Percentiles rank a stretch among this genome's conserved stretches.
These are phyloP conservation scores for Bembecia ichneumoniformis DNA, from an alignment of 2,888 invertebrate genomes.

Conservation along the genomic window DNA sequence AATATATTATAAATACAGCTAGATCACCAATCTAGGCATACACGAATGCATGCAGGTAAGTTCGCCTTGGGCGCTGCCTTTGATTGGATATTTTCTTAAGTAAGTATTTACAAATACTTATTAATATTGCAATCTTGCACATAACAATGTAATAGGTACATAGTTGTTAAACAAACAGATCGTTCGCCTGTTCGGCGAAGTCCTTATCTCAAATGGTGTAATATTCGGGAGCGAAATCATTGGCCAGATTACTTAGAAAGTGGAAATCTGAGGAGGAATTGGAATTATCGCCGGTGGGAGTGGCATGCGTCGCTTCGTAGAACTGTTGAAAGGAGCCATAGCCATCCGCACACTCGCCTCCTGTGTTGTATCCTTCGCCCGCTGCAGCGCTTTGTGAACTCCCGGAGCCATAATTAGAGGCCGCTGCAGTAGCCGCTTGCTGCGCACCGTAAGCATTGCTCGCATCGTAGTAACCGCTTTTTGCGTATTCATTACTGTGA, in stretches of 20 bases:
- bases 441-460: conserved; percentile 48
- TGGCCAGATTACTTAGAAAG: conserved; percentile 91
- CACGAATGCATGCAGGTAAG: conserved; percentile 7
- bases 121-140: background rate
- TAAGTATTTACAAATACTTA: background rate
- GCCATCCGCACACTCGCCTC: conserved; percentile 74
- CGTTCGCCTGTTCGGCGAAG: conserved; percentile 66
- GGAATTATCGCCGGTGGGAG: conserved; percentile 77
- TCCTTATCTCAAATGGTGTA: conserved; percentile 78
- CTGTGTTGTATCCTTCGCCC: conserved; percentile 40
- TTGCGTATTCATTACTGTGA: conserved; percentile 64
- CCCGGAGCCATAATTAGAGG: conserved; percentile 18
- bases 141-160: conserved; percentile 4
- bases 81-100: conserved; percentile 16
- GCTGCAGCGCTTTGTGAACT: conserved; percentile 34
- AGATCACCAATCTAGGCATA: conserved; percentile 30
- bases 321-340: conserved; percentile 81
- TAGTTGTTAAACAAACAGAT: conserved; percentile 60
- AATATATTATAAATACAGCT: conserved; percentile 27
- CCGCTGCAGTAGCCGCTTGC: conserved; percentile 28
- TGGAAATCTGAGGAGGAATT: conserved; percentile 96
- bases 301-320: conserved; percentile 72
- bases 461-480: conserved; percentile 63
- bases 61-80: conserved; percentile 41
- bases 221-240: conserved; percentile 94